These are phyloP conservation scores for Zygogramma bicolorata DNA, from an alignment of 2,888 invertebrate genomes.

Conservation along the genomic window DNA sequence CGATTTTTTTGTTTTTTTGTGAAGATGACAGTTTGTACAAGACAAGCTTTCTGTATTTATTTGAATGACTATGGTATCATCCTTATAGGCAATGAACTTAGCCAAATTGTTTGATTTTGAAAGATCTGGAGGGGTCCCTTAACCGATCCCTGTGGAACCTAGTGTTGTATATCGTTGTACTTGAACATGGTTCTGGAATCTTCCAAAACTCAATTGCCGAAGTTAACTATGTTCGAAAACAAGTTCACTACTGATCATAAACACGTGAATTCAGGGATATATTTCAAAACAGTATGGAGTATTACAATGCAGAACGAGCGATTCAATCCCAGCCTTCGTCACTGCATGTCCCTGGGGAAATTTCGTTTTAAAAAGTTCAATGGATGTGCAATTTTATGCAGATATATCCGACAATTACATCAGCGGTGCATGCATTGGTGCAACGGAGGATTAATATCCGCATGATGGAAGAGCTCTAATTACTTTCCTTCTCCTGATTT, in stretches of 20 bases:
- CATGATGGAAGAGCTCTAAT: slow-evolving; percentile 13
- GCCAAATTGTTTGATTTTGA: too few relatives aligned
- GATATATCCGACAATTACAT: slow-evolving; percentile 39
- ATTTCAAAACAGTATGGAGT: background rate
- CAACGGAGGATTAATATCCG: background rate
- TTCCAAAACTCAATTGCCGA: background rate
- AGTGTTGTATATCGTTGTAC: too few relatives aligned
- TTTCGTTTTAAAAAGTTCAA: slow-evolving; percentile 31
- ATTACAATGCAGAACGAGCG: slow-evolving; percentile 5
- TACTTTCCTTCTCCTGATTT: slow-evolving; percentile 16
- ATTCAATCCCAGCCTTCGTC: slow-evolving; percentile 19
- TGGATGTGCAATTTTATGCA: slow-evolving; percentile 22
- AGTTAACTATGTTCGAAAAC: background rate
- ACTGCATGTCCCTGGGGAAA: slow-evolving; percentile 28
- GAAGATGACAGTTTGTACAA: too few relatives aligned
- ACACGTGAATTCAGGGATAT: background rate
- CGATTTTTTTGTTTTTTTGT: too few relatives aligned
- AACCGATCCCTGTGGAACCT: too few relatives aligned
- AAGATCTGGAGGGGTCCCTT: too few relatives aligned
- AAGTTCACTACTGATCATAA: background rate
- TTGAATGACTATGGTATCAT: too few relatives aligned
- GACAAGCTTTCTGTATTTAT: too few relatives aligned
- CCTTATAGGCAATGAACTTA: too few relatives aligned
- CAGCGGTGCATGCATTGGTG: background rate
- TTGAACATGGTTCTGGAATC: background rate